Base-by-base conservation (phyloP, 1,140 invertebrate genomes). In the Reticulitermes speratus region DNA sequence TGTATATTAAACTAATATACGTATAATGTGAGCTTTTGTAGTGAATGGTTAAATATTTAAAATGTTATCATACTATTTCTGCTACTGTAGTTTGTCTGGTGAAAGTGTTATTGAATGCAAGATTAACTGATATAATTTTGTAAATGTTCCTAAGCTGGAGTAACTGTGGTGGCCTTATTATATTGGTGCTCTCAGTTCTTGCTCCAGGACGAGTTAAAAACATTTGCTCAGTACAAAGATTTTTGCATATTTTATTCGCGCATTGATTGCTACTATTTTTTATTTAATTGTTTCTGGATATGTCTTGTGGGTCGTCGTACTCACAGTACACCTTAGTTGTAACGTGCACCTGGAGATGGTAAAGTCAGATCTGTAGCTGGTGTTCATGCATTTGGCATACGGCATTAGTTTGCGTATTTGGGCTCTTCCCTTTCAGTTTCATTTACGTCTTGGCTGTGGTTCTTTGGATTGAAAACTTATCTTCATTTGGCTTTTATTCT, bases 71-170 rank as follows among this genome's bases (percentile, higher is more conserved):
- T 75, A 75, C 25, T 75, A 30, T 14, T 75, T 30, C 65, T 75
- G 65, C 25, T 75, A 65, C n/a, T 75, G 14, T 75, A 75, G 3
- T 75, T n/a, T 75, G 14, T 75, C n/a, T 25, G 65, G 12, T 30
- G n/a, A 30, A 75, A 75, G 7, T 75, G 65, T 75, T 65, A 12
- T 8, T 75, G 52, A 55, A 55, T 55, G 52, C 52, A 21, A 55
- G 14, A 11, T 75, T 25, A 75, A 75, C 65, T 75, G 65, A 75
- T 30, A 65, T 65, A 75, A 9, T 75, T n/a, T 75, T 75, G 11
- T 75, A 75, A 21, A 75, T 75, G 65, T 75, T 75, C 65, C 65
- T 75, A 75, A 75, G n/a, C 65, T 75, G 65, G 65, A 75, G n/a
- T 75, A 30, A 75, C 65, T 75, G 65, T 75, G n/a, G 65, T 75